phyloP scores from a whole-genome alignment of 2,797 vertebrate genomes.

The Micrastur ruficollis region DNA sequence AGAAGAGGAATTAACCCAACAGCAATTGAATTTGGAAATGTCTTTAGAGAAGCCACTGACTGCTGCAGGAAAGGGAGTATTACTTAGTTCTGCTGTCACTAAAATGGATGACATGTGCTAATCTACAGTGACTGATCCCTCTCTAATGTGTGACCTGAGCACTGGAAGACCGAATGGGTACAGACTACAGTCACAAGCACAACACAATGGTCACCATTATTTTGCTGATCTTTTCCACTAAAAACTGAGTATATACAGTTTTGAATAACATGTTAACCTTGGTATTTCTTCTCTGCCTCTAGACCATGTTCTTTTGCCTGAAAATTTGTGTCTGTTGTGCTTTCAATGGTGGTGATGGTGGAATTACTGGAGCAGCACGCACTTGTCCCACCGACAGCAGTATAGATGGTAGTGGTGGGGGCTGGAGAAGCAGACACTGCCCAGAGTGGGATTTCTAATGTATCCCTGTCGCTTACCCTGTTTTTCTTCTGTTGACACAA shows the following conservation, averaged over 20 bases:
- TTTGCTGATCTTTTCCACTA: neutral
- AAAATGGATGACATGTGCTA: constrained; percentile 45
- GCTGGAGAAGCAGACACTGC: neutral
- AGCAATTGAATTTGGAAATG: constrained; percentile 63
- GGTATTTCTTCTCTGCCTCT: neutral
- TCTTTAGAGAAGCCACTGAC: constrained; percentile 55
- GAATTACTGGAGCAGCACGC: neutral
- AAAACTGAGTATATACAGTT: neutral
- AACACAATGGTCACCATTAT: neutral
- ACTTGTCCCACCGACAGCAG: neutral
- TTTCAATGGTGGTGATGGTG: neutral
- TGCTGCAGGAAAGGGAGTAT: constrained; percentile 45
- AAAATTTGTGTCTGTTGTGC: neutral
- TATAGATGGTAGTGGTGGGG: neutral
- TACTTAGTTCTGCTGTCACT: constrained; percentile 50
- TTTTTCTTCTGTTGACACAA: neutral
- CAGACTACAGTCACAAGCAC: neutral
- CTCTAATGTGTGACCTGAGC: constrained; percentile 36
- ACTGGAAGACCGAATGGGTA: neutral
- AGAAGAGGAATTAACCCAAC: constrained; percentile 60
- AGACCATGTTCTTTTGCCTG: neutral
- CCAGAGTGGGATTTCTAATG: neutral
- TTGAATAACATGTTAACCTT: neutral
- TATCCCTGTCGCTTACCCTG: neutral
- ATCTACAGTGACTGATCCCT: constrained; percentile 15